Evolutionary conservation across 2,888 invertebrate species (phyloP).

Genomic region (Lasioglossum figueresi): DNA sequence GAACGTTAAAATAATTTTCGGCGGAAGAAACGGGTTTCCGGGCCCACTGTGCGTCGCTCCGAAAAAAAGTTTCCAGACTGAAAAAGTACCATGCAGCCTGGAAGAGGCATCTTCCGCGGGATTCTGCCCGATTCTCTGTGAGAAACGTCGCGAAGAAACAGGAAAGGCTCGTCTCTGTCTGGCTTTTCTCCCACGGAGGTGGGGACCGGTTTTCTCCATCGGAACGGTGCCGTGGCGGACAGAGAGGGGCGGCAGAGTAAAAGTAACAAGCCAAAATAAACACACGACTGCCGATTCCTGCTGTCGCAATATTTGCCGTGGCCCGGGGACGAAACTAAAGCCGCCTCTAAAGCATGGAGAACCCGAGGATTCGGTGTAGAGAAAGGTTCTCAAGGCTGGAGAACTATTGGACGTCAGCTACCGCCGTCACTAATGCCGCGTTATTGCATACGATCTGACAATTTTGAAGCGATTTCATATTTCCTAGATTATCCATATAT

Average conservation of each 20-base stretch:
- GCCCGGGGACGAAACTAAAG: constrained; percentile 67
- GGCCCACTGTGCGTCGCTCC: neutral
- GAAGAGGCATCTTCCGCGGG: neutral
- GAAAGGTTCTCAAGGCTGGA: neutral
- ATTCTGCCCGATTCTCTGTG: neutral
- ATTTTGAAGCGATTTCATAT: constrained; percentile 78
- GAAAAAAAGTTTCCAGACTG: neutral
- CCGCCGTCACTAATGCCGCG: constrained; percentile 73
- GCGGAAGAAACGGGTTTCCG: neutral
- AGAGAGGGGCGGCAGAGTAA: constrained; percentile 50
- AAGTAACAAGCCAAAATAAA: constrained; percentile 76
- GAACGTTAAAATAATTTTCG: neutral
- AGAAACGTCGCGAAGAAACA: neutral
- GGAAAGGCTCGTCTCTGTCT: constrained; percentile 27
- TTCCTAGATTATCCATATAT: constrained; percentile 72
- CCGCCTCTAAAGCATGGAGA: constrained; percentile 20
- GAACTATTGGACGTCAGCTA: constrained; percentile 59
- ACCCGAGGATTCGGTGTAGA: neutral
- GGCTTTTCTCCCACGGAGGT: constrained; percentile 38
- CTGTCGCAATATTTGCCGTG: constrained; percentile 74
- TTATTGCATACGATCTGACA: constrained; percentile 78
- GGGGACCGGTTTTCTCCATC: neutral
- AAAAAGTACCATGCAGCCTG: neutral
- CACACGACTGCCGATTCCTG: constrained; percentile 74
- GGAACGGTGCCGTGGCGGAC: constrained; percentile 29